phyloP scores from a whole-genome alignment of 2,797 vertebrate genomes.

The Catamblyrhynchus diadema region DNA sequence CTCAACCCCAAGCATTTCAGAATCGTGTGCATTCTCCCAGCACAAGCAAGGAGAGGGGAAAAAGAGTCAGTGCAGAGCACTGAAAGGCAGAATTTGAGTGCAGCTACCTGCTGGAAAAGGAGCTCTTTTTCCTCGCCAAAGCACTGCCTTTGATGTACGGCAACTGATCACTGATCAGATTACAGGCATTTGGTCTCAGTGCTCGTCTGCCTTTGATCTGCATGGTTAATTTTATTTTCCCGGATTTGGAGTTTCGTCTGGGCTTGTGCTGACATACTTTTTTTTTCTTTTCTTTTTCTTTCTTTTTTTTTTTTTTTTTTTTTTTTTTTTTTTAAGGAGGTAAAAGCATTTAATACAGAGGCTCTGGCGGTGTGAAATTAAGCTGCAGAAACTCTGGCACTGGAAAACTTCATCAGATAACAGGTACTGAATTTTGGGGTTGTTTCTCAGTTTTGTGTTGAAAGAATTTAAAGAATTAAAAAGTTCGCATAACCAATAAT shows the following conservation, averaged over 20 bases:
- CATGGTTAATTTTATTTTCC: constrained; percentile 79
- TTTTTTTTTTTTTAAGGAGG: constrained; percentile 13
- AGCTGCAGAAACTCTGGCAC: constrained; percentile 52
- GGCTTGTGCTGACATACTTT: constrained; percentile 77
- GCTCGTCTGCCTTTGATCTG: constrained; percentile 89
- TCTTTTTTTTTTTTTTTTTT: not conserved
- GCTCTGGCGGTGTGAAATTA: constrained; percentile 58
- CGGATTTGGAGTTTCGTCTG: constrained; percentile 77
- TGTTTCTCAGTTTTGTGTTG: constrained; percentile 4
- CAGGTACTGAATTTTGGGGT: constrained; percentile 65
- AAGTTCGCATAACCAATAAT: not conserved
- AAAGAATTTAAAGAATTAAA: not conserved
- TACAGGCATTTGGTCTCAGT: constrained; percentile 81
- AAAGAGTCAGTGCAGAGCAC: not conserved
- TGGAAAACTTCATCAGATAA: constrained; percentile 53
- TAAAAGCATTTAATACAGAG: constrained; percentile 66
- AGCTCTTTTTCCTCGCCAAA: constrained; percentile 58
- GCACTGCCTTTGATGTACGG: constrained; percentile 82
- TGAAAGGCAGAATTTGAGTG: constrained; percentile 38
- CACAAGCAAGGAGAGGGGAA: not conserved
- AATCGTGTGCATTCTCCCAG: not conserved
- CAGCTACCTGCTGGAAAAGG: constrained; percentile 67
- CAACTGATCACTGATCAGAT: constrained; percentile 86
- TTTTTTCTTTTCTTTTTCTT: not conserved
- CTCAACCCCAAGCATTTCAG: constrained; percentile 57